Percentiles rank a stretch among this genome's conserved stretches.
These are phyloP conservation scores for Mirza zaza DNA, from an alignment of 2,113 vertebrate species.

Conservation along the genomic window DNA sequence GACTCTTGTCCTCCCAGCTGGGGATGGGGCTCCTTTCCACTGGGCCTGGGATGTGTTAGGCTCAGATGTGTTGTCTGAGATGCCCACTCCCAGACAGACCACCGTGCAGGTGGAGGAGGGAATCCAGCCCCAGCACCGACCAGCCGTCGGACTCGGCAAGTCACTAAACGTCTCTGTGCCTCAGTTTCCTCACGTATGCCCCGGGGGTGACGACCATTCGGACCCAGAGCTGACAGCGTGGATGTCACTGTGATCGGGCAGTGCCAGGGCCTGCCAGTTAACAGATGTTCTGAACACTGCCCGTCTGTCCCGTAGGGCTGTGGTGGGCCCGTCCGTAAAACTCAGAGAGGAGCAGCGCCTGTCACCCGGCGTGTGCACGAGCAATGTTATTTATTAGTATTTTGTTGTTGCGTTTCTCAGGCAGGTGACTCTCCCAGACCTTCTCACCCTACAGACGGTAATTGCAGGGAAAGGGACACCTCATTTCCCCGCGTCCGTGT, in stretches of 20 bases:
- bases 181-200: not conserved
- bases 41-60: too few species aligned
- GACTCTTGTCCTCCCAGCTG: not conserved
- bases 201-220: not conserved
- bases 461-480: not conserved
- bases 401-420: not conserved
- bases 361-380: rapidly evolving
- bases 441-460: rapidly evolving
- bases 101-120: not conserved
- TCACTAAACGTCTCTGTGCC: not conserved
- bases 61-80: too few species aligned
- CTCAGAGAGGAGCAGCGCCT: not conserved
- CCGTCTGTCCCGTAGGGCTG: rapidly evolving
- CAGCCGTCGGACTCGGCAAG: not conserved
- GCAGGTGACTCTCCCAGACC: not conserved
- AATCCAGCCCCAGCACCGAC: not conserved
- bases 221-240: not conserved
- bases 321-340: not conserved
- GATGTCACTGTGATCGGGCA: not conserved
- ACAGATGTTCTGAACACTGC: not conserved
- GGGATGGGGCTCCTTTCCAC: rapidly evolving
- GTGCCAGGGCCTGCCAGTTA: not conserved
- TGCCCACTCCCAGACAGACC: not conserved
- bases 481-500: rapidly evolving
- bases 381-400: not conserved